Evolutionary conservation across 2,888 invertebrate genomes (phyloP), one percentile per base, ranked within the genome.

Genomic region (Choreutis nemorana): DNA sequence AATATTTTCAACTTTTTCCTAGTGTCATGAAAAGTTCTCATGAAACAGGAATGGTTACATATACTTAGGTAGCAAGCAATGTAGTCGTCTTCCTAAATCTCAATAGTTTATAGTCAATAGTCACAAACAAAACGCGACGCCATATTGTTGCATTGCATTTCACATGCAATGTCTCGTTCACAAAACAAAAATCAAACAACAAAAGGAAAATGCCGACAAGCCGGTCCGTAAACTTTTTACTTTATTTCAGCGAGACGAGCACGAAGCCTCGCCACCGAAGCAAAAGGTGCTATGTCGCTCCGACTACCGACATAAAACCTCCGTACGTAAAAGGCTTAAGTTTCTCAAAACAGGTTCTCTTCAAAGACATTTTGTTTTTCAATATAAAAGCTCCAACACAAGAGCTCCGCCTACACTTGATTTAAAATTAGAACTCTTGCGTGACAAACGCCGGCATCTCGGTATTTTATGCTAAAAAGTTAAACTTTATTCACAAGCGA

Each of bases 351-450:
- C 73, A 64, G 65, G 70, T 75, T 73, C 70, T 63, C 67, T 70
- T 67, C 67, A 72, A 70, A 77, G 72, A 71, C 77, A 65, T 77
- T 78, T 66, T 70, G 72, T 72, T 71, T 73, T 73, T 73, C 70
- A 72, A 71, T 75, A 66, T 61, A 65, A 68, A 71, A 73, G 68
- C 71, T 67, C 62, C 56, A 49, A 64, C 66, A 61, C 51, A 50
- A 67, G 65, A 66, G 70, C 78, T 72, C 78, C 78, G 78, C 78
- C 78, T 78, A 78, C 78, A 73, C 77, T 75, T 71, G 72, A 71
- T 77, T 78, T 77, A 75, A 78, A 78, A 78, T 78, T 77, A 75
- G 77, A 78, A 78, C 72, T 71, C 73, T 73, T 68, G 72, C 73
- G 60, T 77, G 75, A 77, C 75, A 75, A 75, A 77, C 73, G 77